Evolutionary conservation across 1,140 invertebrate species (phyloP).

Genomic region (Drosophila bipectinata): DNA sequence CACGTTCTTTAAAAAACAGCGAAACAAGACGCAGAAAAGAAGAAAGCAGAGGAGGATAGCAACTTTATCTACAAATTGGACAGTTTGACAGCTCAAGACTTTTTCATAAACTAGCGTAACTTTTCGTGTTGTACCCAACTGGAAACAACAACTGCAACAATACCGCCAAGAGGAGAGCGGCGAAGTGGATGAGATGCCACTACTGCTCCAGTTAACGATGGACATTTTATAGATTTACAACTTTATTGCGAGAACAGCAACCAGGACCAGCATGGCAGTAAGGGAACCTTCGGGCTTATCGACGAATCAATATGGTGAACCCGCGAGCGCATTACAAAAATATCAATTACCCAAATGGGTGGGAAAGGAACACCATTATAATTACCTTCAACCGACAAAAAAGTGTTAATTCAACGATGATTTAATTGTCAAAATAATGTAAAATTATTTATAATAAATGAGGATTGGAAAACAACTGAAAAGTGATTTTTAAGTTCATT

Average conservation of each 20-base stretch:
- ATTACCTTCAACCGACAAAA: too few species aligned
- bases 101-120: constrained; percentile 60
- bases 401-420: too few species aligned
- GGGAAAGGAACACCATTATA: too few species aligned
- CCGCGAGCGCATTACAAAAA: too few species aligned
- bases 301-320: too few species aligned
- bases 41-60: background rate
- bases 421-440: too few species aligned
- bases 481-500: too few species aligned
- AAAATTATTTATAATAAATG: too few species aligned
- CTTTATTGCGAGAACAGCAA: background rate
- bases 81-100: constrained; percentile 62
- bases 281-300: too few species aligned
- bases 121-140: constrained; percentile 42
- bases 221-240: background rate
- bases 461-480: too few species aligned
- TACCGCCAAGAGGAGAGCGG: too few species aligned
- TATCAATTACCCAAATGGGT: too few species aligned
- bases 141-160: constrained; percentile 26
- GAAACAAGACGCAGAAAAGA: background rate
- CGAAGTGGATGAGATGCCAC: background rate
- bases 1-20: background rate
- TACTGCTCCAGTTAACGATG: background rate
- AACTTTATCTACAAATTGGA: constrained; percentile 65
- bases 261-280: background rate